Percentiles rank a stretch among this genome's conserved stretches.
Conservation (phyloP, 2,797 vertebrate genomes). For the Gallinago solitaria region DNA sequence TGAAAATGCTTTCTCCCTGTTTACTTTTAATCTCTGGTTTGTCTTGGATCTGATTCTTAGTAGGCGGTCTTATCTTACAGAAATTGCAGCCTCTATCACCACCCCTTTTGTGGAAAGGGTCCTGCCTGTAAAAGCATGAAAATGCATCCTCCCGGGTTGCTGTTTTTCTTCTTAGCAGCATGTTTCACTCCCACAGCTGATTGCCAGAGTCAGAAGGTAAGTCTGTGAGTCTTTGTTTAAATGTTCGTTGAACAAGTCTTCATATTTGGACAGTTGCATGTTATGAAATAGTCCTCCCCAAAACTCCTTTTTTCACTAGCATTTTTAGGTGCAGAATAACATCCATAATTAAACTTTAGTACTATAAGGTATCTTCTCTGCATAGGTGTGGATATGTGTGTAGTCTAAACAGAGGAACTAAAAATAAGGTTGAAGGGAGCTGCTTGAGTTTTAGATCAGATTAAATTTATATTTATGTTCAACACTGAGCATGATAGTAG, state of each 20-base stretch:
- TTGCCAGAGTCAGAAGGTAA: slow-evolving; percentile 58
- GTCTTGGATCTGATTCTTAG: slow-evolving; percentile 66
- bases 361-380: not conserved
- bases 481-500: not conserved
- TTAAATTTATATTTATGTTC: not conserved
- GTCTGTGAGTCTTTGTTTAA: not conserved
- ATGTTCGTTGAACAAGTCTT: not conserved
- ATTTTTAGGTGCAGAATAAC: not conserved
- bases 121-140: slow-evolving; percentile 44
- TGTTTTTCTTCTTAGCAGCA: slow-evolving; percentile 51
- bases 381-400: no score
- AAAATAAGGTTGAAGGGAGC: not conserved
- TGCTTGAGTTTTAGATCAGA: not conserved
- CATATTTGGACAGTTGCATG: fast-evolving
- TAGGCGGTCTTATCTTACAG: slow-evolving; percentile 57
- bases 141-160: slow-evolving; percentile 61
- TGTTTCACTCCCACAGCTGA: slow-evolving; percentile 31
- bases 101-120: slow-evolving; percentile 38
- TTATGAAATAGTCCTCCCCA: not conserved
- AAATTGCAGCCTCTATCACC: slow-evolving; percentile 22
- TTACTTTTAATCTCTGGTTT: slow-evolving; percentile 65
- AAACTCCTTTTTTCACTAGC: not conserved
- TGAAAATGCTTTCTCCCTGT: slow-evolving; percentile 39
- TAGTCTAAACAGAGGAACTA: not conserved
- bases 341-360: not conserved